Base-by-base conservation (phyloP, 37 sponge, comb jelly and placozoan species). In the Spongilla lacustris region DNA sequence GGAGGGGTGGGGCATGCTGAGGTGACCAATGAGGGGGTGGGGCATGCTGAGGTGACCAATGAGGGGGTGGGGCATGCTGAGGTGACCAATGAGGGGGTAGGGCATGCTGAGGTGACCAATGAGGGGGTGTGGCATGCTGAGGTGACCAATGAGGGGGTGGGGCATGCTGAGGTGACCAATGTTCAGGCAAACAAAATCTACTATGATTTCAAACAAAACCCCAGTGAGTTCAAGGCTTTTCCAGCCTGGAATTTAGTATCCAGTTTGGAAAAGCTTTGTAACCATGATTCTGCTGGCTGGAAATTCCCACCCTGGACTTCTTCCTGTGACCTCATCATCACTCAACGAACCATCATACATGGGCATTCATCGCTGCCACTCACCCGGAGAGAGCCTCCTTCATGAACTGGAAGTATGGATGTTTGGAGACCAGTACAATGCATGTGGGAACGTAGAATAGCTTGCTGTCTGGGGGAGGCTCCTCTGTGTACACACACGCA, bases 311-410 rank as follows among this genome's bases (percentile, higher is more conserved):
- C n/a, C n/a, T n/a, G n/a, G n/a, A n/a, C n/a, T n/a, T n/a, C n/a
- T n/a, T n/a, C n/a, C n/a, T n/a, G n/a, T n/a, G n/a, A n/a, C n/a
- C n/a, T n/a, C n/a, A n/a, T n/a, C n/a, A n/a, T n/a, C n/a, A n/a
- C n/a, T n/a, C n/a, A n/a, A n/a, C n/a, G n/a, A n/a, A n/a, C n/a
- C n/a, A n/a, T n/a, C n/a, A n/a, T n/a, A n/a, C n/a, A n/a, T n/a
- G n/a, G n/a, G n/a, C n/a, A n/a, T n/a, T n/a, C n/a, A n/a, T n/a
- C n/a, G n/a, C n/a, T n/a, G 36, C 71, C 34, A 11, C 83, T 73
- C 46, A 93, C 93, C 90, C 83, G 19, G 90, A 90, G 17, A 93
- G 81, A 24, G 85, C 77, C 68, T 93, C 94, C 68, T 90, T 93
- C 81, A 83, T 84, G 68, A 90, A 84, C 73, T 84, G 66, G 88